Evolutionary conservation across 2,888 invertebrate genomes (phyloP).

Genomic region (Bimastos eiseni): DNA sequence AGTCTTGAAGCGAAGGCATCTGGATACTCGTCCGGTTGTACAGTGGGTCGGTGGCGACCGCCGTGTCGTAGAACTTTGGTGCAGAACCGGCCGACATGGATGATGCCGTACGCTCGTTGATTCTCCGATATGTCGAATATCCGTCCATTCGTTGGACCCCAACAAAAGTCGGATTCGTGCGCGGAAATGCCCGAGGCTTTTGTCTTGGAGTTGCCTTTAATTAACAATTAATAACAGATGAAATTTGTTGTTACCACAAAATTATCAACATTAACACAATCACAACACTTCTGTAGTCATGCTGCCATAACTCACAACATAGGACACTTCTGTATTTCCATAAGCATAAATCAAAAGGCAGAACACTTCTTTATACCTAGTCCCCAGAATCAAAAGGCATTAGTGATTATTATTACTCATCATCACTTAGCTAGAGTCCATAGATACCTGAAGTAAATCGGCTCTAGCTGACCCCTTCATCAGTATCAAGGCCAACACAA

Average conservation of each 20-base stretch:
- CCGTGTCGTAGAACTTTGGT: background rate
- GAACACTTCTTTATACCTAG: too few relatives aligned
- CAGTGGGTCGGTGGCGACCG: background rate
- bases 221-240: background rate
- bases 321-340: too few relatives aligned
- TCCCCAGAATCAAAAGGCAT: too few relatives aligned
- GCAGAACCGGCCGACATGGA: conserved; percentile 6
- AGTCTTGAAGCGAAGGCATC: conserved; percentile 23
- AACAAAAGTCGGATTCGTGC: conserved; percentile 61
- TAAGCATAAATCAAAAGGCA: background rate
- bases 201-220: conserved; percentile 48
- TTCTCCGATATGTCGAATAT: conserved; percentile 7
- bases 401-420: too few relatives aligned
- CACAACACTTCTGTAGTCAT: background rate
- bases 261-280: background rate
- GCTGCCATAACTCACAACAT: too few relatives aligned
- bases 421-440: too few relatives aligned
- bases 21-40: conserved; percentile 18
- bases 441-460: background rate
- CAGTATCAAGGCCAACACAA: background rate
- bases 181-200: conserved; percentile 57
- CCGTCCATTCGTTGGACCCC: conserved; percentile 48
- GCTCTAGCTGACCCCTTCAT: too few relatives aligned
- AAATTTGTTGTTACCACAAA: background rate
- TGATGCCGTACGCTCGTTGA: conserved; percentile 10